These are phyloP conservation scores for Diarsia dahlii DNA, from an alignment of 2,888 invertebrate genomes.

Conservation along the genomic window DNA sequence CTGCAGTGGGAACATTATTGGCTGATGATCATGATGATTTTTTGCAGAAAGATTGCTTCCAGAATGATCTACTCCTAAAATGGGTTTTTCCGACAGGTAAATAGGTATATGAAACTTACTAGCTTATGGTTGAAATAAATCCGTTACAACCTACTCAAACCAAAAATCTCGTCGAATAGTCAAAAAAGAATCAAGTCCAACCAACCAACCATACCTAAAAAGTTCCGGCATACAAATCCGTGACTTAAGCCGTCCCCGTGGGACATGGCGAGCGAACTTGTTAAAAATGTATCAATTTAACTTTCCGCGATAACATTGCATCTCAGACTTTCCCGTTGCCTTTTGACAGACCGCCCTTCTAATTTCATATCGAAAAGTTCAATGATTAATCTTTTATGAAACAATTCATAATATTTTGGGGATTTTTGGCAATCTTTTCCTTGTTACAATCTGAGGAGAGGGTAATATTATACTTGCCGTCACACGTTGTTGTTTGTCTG, in stretches of 20 bases:
- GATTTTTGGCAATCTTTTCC: conserved; percentile 47
- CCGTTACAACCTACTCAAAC: neutral
- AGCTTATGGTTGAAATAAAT: neutral
- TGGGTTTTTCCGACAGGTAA: neutral
- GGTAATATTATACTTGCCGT: conserved; percentile 29
- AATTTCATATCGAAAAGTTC: conserved; percentile 76
- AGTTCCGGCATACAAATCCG: conserved; percentile 32
- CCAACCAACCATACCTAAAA: conserved; percentile 39
- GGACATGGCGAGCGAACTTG: conserved; percentile 72
- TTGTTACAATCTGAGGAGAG: conserved; percentile 29
- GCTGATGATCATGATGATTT: too few species aligned
- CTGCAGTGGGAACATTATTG: too few species aligned
- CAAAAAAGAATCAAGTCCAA: conserved; percentile 5
- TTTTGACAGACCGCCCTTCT: conserved; percentile 77
- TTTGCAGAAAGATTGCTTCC: too few species aligned
- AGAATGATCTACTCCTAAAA: too few species aligned
- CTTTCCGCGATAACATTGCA: conserved; percentile 74
- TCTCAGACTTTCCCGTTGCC: conserved; percentile 66
- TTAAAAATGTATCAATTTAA: conserved; percentile 85
- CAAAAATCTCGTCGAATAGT: neutral
- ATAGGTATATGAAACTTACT: neutral
- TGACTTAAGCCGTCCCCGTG: conserved; percentile 54
- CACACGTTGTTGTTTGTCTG: conserved; percentile 17
- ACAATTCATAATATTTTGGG: conserved; percentile 61
- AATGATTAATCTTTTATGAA: conserved; percentile 71